Percentiles rank a stretch among this genome's conserved stretches.
phyloP scores from a whole-genome alignment of 1,140 invertebrate genomes.

The Lepidurus couesii region DNA sequence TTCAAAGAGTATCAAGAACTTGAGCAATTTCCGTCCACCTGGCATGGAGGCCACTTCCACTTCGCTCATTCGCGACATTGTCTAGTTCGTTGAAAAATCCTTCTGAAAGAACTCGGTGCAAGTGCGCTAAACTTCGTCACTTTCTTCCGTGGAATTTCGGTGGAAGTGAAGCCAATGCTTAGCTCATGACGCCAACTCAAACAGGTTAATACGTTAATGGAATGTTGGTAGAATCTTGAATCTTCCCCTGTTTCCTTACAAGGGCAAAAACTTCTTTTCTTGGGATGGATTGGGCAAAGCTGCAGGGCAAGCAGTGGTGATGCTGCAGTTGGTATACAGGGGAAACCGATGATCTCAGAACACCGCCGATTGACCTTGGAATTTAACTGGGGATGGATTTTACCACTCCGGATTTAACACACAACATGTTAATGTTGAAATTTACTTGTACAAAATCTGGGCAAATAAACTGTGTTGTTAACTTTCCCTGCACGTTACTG shows the following conservation, averaged over 20 bases:
- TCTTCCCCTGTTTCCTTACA: background rate
- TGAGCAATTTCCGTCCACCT: constrained; percentile 71
- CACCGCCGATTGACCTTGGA: background rate
- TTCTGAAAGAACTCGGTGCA: too few species aligned
- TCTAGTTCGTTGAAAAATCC: background rate
- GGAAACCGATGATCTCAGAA: constrained; percentile 12
- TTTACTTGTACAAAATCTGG: background rate
- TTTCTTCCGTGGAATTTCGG: background rate
- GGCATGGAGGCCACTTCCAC: constrained; percentile 31
- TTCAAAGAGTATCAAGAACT: constrained; percentile 89
- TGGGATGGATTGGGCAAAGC: background rate
- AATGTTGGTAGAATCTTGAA: background rate
- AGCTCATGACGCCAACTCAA: background rate
- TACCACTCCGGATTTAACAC: too few species aligned
- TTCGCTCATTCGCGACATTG: constrained; percentile 35
- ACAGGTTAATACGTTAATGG: background rate
- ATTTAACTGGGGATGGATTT: background rate
- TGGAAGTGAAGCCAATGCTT: background rate
- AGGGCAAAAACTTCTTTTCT: background rate
- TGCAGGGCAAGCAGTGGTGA: background rate
- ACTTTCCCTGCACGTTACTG: background rate
- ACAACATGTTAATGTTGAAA: too few species aligned
- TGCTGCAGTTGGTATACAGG: background rate
- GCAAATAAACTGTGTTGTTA: background rate
- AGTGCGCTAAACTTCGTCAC: too few species aligned